Conservation (phyloP, 2,113 vertebrate species). For the Mixornis gularis region DNA sequence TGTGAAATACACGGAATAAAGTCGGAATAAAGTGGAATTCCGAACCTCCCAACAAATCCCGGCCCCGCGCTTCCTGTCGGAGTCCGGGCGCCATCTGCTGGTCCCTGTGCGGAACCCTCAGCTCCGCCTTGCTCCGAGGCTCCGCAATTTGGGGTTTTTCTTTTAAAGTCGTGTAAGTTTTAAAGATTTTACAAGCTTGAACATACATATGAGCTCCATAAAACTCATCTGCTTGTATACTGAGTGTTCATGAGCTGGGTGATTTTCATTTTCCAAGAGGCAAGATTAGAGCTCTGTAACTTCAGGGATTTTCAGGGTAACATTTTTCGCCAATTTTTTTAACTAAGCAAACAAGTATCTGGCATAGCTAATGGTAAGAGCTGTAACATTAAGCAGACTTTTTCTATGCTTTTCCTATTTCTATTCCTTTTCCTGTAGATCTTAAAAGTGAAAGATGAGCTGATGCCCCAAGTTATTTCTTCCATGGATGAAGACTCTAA, state of each 20-base stretch:
- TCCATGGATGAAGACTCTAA: constrained; percentile 87
- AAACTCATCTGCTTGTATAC: neutral
- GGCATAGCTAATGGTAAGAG: neutral
- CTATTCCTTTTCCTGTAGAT: constrained; percentile 63
- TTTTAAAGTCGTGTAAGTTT: neutral
- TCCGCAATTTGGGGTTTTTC: fast-evolving
- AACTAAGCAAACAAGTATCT: neutral
- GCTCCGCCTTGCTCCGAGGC: neutral
- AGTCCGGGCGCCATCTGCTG: constrained; percentile 38
- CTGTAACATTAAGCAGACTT: neutral
- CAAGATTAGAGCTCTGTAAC: neutral
- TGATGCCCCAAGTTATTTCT: constrained; percentile 75
- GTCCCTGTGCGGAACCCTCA: fast-evolving
- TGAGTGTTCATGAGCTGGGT: neutral
- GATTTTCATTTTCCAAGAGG: neutral
- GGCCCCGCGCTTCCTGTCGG: neutral
- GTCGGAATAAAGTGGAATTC: too few species aligned
- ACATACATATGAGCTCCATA: neutral
- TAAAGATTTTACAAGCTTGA: neutral
- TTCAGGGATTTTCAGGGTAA: neutral
- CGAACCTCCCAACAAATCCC: fast-evolving
- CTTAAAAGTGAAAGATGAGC: constrained; percentile 62
- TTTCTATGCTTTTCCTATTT: neutral
- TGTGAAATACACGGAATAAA: neutral
- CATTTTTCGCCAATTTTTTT: neutral